Base-by-base conservation (phyloP, 2,888 invertebrate genomes). In the Esperia sulphurella region DNA sequence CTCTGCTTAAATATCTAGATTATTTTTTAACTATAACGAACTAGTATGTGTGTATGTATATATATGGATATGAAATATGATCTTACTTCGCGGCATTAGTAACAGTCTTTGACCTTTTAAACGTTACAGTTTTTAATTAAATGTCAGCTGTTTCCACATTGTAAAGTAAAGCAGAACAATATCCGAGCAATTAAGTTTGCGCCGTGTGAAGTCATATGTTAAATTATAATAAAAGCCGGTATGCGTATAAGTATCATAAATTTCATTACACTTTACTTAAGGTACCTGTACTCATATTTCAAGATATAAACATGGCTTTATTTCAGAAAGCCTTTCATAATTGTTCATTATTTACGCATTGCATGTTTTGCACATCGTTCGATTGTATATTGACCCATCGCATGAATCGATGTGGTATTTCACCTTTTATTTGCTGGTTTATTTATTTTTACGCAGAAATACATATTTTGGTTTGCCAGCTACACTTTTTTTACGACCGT, bases 361-460 rank as follows among this genome's bases (percentile, higher is more conserved):
- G 71, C 68, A 67, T 68, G 68, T 21, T 21, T 21, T 21, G 21
- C 21, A 21, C 21, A 21, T 43, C 42, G 35, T 31, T 31, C 45
- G 63, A 61, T 40, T 58, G 55, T 58, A 59, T 55, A 56, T 57
- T 58, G 61, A 69, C 64, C 67, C 70, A 68, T 73, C 68, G 77
- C 75, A 75, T 75, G 75, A 58, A 68, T 67, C 67, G 67, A 69
- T 71, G 72, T 66, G 70, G 55, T 68, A 61, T 51, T 47, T 50
- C 57, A 58, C 58, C 41, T 63, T 70, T 65, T 64, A 61, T 62
- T 68, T 63, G 65, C 55, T 58, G 63, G 55, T 66, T 55, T 58
- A 55, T 54, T 58, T 57, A 54, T 57, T 65, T 61, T 61, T 57
- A 43, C 41, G 40, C 46, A 37, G 57, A 62, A 58, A 63, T 65